Conservation (phyloP, 2,113 vertebrate genomes). For the Neodontobutis hainanensis region DNA sequence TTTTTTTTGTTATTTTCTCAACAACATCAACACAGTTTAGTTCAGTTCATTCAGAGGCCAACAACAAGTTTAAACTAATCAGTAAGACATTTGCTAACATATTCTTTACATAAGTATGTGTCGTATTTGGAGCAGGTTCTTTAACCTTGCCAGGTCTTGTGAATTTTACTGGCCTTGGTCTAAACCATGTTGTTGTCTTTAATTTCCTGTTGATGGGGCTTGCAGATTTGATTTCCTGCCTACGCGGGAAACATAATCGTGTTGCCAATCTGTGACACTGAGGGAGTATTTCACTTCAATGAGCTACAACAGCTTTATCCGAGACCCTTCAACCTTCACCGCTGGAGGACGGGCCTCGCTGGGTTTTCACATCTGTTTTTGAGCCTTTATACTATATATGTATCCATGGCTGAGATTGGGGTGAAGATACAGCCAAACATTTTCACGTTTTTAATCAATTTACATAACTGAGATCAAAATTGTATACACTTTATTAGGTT, state of each 20-base stretch:
- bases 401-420: neutral
- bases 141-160: slow-evolving; percentile 23
- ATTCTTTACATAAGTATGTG: neutral
- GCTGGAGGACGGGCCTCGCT: neutral
- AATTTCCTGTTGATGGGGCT: slow-evolving; percentile 75
- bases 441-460: neutral
- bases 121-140: slow-evolving; percentile 34
- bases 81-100: neutral
- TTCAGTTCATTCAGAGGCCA: too few relatives aligned
- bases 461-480: too few relatives aligned
- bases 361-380: slow-evolving; percentile 19
- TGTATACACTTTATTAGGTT: too few relatives aligned
- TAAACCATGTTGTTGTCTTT: slow-evolving; percentile 69
- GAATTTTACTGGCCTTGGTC: slow-evolving; percentile 40
- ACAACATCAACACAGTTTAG: too few relatives aligned
- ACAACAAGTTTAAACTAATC: neutral
- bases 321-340: neutral
- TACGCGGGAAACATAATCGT: slow-evolving; percentile 50
- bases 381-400: slow-evolving; percentile 2
- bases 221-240: slow-evolving; percentile 71
- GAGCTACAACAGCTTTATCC: slow-evolving; percentile 24
- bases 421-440: neutral
- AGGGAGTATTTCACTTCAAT: slow-evolving; percentile 18
- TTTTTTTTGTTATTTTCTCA: too few relatives aligned
- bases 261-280: slow-evolving; percentile 38